These are phyloP conservation scores for Dasyprocta punctata DNA, from an alignment of 2,113 vertebrate genomes.

Conservation along the genomic window DNA sequence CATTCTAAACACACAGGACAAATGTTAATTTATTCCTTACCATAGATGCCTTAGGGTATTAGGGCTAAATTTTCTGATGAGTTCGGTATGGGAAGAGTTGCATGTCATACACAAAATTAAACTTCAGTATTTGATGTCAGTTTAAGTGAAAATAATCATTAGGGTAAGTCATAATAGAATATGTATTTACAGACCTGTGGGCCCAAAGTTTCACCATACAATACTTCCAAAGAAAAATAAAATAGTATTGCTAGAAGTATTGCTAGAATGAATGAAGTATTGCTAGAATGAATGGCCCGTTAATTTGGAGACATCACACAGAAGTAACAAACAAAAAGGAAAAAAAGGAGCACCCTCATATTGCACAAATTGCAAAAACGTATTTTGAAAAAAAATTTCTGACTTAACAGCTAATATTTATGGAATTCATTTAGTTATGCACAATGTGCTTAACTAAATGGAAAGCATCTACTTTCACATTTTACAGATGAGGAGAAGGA, in stretches of 20 bases:
- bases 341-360: not conserved
- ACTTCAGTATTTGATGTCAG: not conserved
- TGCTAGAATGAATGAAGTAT: not conserved
- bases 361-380: constrained; percentile 17
- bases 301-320: not conserved
- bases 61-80: not conserved
- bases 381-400: not conserved
- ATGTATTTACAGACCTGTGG: not conserved
- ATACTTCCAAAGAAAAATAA: constrained; percentile 3
- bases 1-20: not conserved
- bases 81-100: not conserved
- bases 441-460: not conserved
- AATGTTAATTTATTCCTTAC: not conserved
- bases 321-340: not conserved
- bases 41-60: not conserved
- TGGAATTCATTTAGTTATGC: not conserved
- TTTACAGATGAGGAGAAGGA: constrained; percentile 22
- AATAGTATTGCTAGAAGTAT: not conserved
- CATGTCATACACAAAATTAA: not conserved
- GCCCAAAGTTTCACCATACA: not conserved
- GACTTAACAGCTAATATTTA: constrained; percentile 12
- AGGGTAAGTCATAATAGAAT: not conserved
- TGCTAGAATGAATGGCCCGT: not conserved
- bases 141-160: not conserved
- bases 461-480: not conserved